Evolutionary conservation across 1,140 invertebrate genomes (phyloP).

Genomic region (Eulimnadia texana): DNA sequence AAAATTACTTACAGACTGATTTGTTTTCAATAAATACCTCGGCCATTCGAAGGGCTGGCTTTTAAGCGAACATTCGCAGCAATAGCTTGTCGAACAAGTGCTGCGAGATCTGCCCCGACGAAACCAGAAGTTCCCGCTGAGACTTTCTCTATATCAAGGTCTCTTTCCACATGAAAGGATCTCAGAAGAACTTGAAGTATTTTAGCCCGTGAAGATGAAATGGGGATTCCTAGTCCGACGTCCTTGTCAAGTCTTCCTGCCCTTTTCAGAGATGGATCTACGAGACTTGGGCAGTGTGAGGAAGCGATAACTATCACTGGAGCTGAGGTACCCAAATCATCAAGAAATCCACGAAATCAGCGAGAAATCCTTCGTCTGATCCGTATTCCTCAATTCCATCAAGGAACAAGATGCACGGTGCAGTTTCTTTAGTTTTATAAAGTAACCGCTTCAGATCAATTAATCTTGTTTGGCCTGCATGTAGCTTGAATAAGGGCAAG

Average conservation of each 20-base stretch:
- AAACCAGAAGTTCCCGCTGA: background rate
- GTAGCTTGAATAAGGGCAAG: background rate
- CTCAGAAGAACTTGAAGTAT: background rate
- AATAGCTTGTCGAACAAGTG: background rate
- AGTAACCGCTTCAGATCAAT: background rate
- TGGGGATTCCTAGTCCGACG: background rate
- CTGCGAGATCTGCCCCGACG: background rate
- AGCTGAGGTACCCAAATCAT: background rate
- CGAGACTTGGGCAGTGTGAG: background rate
- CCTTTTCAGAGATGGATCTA: background rate
- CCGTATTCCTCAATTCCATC: background rate
- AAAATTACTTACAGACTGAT: background rate
- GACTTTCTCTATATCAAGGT: background rate
- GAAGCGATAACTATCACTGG: background rate
- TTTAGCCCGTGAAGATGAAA: background rate
- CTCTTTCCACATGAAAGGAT: background rate
- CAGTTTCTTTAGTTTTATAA: background rate
- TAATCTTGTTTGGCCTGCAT: background rate
- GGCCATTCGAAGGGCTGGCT: too few relatives aligned
- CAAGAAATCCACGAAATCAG: background rate
- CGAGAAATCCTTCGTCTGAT: background rate
- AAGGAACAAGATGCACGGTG: background rate
- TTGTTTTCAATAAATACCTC: too few relatives aligned
- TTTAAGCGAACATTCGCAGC: too few relatives aligned
- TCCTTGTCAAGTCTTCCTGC: background rate